Evolutionary conservation across 2,888 invertebrate species (phyloP).

Genomic region (Eutolmus rufibarbis): DNA sequence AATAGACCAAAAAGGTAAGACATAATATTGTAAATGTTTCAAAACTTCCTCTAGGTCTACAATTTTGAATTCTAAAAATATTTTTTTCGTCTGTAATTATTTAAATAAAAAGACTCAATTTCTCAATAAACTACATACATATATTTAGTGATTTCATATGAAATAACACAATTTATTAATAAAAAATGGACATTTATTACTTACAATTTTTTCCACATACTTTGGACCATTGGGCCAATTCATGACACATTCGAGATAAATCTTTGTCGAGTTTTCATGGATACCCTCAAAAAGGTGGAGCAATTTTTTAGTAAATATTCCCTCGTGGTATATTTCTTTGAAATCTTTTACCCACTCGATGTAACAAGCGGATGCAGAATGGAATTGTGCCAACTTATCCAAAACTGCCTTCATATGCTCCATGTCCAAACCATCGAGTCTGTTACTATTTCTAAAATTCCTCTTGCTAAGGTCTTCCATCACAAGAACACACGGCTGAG

Average conservation of each 20-base stretch:
- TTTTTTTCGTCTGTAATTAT: no score
- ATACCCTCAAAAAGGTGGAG: slow-evolving; percentile 43
- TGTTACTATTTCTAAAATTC: slow-evolving; percentile 55
- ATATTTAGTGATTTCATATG: no score
- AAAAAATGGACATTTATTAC: not conserved
- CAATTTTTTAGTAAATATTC: slow-evolving; percentile 40
- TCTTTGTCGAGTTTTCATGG: slow-evolving; percentile 43
- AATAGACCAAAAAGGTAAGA: no score
- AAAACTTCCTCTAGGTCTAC: no score
- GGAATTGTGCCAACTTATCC: slow-evolving; percentile 55
- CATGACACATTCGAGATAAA: not conserved
- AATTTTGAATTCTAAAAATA: no score
- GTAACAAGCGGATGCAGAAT: slow-evolving; percentile 56
- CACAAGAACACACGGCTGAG: slow-evolving; percentile 43
- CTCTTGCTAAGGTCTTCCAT: slow-evolving; percentile 56
- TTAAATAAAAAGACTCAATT: no score
- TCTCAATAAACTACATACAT: no score
- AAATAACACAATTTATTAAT: not conserved
- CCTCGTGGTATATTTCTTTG: slow-evolving; percentile 53
- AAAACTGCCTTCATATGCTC: slow-evolving; percentile 54
- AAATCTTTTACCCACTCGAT: slow-evolving; percentile 36
- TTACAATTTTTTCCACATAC: slow-evolving; percentile 17
- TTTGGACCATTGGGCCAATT: slow-evolving; percentile 7
- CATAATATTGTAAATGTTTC: no score
- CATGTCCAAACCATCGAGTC: slow-evolving; percentile 53